Evolutionary conservation across 2,797 vertebrate genomes (phyloP), one percentile per base, ranked within the genome.

Genomic region (Manis pentadactyla): DNA sequence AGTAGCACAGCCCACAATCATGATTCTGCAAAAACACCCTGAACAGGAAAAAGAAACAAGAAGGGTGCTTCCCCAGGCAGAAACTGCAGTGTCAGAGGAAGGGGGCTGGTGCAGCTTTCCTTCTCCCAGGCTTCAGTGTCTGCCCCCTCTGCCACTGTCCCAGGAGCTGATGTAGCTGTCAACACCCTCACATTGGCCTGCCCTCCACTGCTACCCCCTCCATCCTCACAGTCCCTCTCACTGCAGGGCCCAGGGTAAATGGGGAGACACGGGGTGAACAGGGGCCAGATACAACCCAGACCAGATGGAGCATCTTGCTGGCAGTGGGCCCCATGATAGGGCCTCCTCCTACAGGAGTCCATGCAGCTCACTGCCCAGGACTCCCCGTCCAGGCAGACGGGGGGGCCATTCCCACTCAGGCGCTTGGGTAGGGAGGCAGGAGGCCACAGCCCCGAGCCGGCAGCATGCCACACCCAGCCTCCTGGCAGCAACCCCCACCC

Each of bases 1-100:
- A 19, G 42, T 10, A 64, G n/a, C 19, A 3, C 57, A 29, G 77
- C 89, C 39, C 34, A 14, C 31, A 15, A 64, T 17, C 29, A 73
- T 66, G 83, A 87, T 74, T 90, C 29, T 64, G 92, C 82, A 93
- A 53, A 78, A 96, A 75, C 5, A 71, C 39, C 57, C 51, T 57
- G 68, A 83, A 39, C 34, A 59, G 37, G 21, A 49, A 12, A 49
- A 37, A 4, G 23, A 69, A 39, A 13, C 23, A 55, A 55, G 85
- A 57, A 31, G 10, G 46, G 27, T 66, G 49, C 1, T 42, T 15
- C 34, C n/a, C n/a, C 7, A 27, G 29, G 49, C 10, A 18, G 77
- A 87, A 39, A 37, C 17, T 1, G 17, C 74, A 23, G 5, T 4
- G 29, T 78, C 64, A 19, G 49, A 81, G 46, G 13, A 77, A 69